These are phyloP conservation scores for Andricus curvator DNA, from an alignment of 2,888 invertebrate genomes.

Conservation along the genomic window DNA sequence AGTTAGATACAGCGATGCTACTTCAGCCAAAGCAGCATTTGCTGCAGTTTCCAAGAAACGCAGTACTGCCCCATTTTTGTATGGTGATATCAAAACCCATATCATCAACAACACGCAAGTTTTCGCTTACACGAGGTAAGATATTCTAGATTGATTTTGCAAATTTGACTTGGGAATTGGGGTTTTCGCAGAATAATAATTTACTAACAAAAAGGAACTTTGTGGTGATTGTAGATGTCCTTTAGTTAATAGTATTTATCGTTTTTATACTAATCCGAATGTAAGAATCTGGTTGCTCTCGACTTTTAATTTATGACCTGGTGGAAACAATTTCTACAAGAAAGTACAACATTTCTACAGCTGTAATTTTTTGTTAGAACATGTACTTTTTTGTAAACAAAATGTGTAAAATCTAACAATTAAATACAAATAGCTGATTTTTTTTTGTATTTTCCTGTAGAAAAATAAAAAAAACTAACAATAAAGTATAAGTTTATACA, in stretches of 20 bases:
- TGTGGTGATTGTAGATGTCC: neutral
- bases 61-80: slow-evolving; percentile 82
- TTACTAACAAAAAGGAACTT: neutral
- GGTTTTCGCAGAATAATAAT: neutral
- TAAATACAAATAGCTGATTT: too few relatives aligned
- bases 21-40: slow-evolving; percentile 67
- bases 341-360: too few relatives aligned
- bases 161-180: neutral
- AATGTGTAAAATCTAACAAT: too few relatives aligned
- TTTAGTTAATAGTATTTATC: neutral
- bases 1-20: slow-evolving; percentile 73
- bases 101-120: slow-evolving; percentile 80
- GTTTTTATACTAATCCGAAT: neutral
- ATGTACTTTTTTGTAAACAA: too few relatives aligned
- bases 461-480: too few relatives aligned
- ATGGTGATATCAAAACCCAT: slow-evolving; percentile 79
- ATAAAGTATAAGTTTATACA: too few relatives aligned
- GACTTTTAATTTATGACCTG: neutral
- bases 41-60: slow-evolving; percentile 77
- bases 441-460: too few relatives aligned
- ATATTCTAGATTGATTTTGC: slow-evolving; percentile 29
- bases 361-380: too few relatives aligned
- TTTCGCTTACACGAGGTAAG: slow-evolving; percentile 86
- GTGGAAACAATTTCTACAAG: too few relatives aligned
- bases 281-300: neutral